Evolutionary conservation across 2,797 vertebrate species (phyloP).

Genomic region (Sebastes matsubarae): DNA sequence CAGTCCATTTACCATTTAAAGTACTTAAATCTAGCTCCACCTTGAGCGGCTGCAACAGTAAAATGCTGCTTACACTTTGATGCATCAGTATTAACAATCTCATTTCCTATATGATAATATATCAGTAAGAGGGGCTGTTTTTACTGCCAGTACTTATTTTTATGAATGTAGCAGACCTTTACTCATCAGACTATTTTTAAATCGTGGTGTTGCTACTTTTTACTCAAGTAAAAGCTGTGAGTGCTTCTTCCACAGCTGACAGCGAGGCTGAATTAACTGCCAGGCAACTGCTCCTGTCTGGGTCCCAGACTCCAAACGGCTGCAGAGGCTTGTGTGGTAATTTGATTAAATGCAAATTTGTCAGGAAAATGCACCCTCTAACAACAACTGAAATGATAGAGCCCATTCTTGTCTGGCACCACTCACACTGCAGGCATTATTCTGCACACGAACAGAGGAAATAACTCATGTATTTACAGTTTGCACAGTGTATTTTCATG

Average conservation of each 20-base stretch:
- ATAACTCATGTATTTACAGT: conserved; percentile 8
- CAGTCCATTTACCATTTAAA: not conserved
- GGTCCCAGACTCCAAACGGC: not conserved
- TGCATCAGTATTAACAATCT: not conserved
- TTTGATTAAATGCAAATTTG: conserved; percentile 50
- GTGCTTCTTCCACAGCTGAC: not conserved
- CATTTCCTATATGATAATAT: not conserved
- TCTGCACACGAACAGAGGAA: not conserved
- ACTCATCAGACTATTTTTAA: not conserved
- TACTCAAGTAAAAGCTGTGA: not conserved
- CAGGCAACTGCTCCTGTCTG: conserved; percentile 4
- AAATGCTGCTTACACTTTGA: not conserved
- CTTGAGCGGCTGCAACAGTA: not conserved
- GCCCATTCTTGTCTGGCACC: not conserved
- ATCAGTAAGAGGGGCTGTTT: not conserved
- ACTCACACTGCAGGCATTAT: not conserved
- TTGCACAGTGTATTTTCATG: not conserved
- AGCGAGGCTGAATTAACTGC: not conserved
- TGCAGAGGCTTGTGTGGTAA: conserved; percentile 11
- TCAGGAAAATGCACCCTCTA: conserved; percentile 20
- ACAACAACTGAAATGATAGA: conserved; percentile 1
- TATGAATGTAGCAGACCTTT: not conserved
- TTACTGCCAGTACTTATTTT: not conserved
- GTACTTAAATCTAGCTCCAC: not conserved
- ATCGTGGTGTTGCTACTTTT: not conserved